Conservation (phyloP, 1,140 invertebrate species). For the Campoletis sonorensis region DNA sequence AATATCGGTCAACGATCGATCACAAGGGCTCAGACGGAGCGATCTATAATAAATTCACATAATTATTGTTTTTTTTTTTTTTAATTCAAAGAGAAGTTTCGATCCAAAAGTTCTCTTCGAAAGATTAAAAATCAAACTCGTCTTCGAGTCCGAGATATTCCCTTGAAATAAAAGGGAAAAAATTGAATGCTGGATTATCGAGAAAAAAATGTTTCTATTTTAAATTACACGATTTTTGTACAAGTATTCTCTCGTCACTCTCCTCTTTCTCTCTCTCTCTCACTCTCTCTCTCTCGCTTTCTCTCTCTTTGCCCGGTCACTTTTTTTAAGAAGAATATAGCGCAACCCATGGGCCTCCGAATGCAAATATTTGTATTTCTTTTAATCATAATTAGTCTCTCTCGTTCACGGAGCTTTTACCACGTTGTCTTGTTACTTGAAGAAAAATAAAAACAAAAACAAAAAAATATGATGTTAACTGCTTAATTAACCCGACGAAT, state of each 20-base stretch:
- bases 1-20: too few species aligned
- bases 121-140: too few species aligned
- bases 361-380: conserved; percentile 26
- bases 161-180: not conserved
- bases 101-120: too few species aligned
- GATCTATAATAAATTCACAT: too few species aligned
- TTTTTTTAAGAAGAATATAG: conserved; percentile 57
- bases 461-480: not conserved
- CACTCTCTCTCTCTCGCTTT: too few species aligned
- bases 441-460: too few species aligned
- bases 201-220: conserved; percentile 1
- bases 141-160: too few species aligned
- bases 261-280: not conserved
- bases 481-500: too few species aligned
- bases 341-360: conserved; percentile 49
- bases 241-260: not conserved
- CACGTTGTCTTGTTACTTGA: not conserved
- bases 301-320: conserved; percentile 47
- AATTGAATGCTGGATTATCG: not conserved
- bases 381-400: conserved; percentile 23
- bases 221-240: conserved; percentile 11
- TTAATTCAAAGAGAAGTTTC: too few species aligned
- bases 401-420: conserved; percentile 24
- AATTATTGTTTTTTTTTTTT: too few species aligned
- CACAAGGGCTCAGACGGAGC: too few species aligned